Conservation (phyloP, 2,113 vertebrate genomes). For the Cricetomys ansorgei region DNA sequence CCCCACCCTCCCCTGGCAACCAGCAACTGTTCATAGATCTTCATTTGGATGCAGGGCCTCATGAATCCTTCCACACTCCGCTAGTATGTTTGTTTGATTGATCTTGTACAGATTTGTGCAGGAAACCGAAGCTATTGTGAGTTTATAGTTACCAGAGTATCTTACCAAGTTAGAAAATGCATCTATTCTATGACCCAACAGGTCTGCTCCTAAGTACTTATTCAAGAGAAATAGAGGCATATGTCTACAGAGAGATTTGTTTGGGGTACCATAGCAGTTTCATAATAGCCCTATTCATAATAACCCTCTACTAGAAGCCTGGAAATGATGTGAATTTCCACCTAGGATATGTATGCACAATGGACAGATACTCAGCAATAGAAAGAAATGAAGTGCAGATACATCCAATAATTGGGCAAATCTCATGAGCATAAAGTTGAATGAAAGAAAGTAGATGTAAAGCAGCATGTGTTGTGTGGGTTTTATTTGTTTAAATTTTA, state of each 20-base stretch:
- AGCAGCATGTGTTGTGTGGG: not conserved
- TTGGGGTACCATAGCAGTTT: not conserved
- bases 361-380: not conserved
- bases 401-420: not conserved
- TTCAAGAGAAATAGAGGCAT: conserved; percentile 25
- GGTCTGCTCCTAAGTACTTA: not conserved
- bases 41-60: not conserved
- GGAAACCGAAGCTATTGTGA: not conserved
- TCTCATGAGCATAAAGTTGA: not conserved
- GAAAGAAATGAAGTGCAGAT: not conserved
- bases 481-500: conserved; percentile 32
- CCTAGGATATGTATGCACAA: not conserved
- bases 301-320: not conserved
- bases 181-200: not conserved
- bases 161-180: conserved; percentile 5
- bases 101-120: not conserved
- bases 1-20: not conserved
- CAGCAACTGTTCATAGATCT: not conserved
- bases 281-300: not conserved
- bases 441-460: not conserved
- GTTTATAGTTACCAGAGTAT: not conserved
- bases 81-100: not conserved
- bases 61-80: not conserved
- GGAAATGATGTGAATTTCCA: not conserved
- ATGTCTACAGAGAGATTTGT: conserved; percentile 11